phyloP scores from a whole-genome alignment of 2,113 vertebrate species.

The Vombatus ursinus region DNA sequence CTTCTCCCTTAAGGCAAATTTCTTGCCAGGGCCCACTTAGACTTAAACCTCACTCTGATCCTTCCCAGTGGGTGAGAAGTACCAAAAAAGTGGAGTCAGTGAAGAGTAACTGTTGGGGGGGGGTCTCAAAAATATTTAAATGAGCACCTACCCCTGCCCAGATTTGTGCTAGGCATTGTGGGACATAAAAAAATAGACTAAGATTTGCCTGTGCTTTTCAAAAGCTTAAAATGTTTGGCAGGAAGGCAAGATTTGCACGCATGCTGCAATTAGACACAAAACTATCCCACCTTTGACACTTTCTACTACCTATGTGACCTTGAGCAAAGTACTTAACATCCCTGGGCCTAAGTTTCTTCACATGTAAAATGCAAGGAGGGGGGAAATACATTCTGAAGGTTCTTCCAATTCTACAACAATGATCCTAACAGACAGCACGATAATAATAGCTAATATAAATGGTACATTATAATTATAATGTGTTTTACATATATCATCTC shows the following conservation, averaged over 20 bases:
- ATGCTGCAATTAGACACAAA: not conserved
- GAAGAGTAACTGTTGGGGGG: not conserved
- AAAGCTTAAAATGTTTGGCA: not conserved
- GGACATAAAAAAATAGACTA: not conserved
- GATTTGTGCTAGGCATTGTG: not conserved
- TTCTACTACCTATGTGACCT: not conserved
- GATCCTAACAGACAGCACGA: not conserved
- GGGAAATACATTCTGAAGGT: not conserved
- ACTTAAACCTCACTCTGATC: not conserved
- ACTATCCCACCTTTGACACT: not conserved
- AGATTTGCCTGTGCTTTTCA: not conserved
- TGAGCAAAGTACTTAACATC: not conserved
- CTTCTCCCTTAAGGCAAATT: not conserved
- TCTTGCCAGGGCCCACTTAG: not conserved
- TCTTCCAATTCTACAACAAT: not conserved
- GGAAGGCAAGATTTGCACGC: not conserved
- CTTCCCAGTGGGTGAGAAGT: not conserved
- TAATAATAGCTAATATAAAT: not conserved
- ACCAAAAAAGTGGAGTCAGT: not conserved
- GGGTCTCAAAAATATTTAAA: not conserved
- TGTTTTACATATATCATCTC: not conserved
- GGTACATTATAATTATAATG: too few species aligned
- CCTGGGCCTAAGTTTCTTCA: not conserved
- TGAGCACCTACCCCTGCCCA: not conserved
- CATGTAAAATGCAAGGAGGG: not conserved